phyloP scores from a whole-genome alignment of 2,888 invertebrate genomes.

The Cacoxenus indagator region DNA sequence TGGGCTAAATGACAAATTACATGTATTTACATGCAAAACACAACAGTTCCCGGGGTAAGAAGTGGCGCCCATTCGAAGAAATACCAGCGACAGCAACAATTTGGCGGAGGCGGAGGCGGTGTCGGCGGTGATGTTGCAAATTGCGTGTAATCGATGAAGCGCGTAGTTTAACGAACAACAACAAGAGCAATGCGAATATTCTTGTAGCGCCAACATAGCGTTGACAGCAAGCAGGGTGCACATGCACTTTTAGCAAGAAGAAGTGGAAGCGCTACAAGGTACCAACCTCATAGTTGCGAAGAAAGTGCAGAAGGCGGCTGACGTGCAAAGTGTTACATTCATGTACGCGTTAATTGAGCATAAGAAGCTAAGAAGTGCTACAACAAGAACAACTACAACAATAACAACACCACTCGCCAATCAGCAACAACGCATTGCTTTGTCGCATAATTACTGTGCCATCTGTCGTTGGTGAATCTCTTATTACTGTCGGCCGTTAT shows the following conservation, averaged over 20 bases:
- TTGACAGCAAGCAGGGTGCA: neutral
- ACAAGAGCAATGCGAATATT: neutral
- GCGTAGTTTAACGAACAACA: neutral
- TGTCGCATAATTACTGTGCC: neutral
- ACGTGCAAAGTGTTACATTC: neutral
- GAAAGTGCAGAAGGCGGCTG: neutral
- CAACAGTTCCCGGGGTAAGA: slow-evolving; percentile 27
- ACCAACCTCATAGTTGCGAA: neutral
- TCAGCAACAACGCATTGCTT: neutral
- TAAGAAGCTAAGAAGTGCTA: neutral
- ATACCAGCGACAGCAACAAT: neutral
- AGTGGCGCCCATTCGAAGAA: neutral
- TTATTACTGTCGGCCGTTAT: neutral
- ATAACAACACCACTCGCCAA: neutral
- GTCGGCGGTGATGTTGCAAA: too few species aligned
- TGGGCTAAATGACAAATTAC: slow-evolving; percentile 52
- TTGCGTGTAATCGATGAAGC: slow-evolving; percentile 17
- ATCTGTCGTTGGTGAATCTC: neutral
- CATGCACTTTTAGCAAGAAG: neutral
- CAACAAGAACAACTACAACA: neutral
- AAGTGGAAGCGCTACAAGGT: neutral
- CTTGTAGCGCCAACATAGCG: neutral
- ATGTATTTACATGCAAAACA: slow-evolving; percentile 53
- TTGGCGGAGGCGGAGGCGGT: too few species aligned
- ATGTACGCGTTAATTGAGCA: slow-evolving; percentile 9